These are phyloP conservation scores for Andrena bicolor DNA, from an alignment of 2,888 invertebrate genomes.

Conservation along the genomic window DNA sequence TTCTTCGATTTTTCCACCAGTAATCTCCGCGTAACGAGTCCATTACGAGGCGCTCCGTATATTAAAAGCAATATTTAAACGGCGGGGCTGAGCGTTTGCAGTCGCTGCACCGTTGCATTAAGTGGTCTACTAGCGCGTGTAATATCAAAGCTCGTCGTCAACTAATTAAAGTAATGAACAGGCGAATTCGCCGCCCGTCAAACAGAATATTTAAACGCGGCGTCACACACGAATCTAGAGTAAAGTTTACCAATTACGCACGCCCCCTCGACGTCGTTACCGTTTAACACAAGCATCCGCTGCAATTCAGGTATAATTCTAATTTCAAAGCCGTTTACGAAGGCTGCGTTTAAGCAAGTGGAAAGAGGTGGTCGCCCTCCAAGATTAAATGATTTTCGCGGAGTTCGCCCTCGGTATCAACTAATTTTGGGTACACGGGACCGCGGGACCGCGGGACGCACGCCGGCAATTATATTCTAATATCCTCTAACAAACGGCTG, in stretches of 20 bases:
- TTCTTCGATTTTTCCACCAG: background rate
- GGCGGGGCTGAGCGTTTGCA: background rate
- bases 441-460: background rate
- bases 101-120: conserved; percentile 8
- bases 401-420: too few relatives aligned
- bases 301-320: too few relatives aligned
- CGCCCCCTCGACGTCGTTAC: too few relatives aligned
- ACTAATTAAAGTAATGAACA: conserved; percentile 67
- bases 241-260: too few relatives aligned
- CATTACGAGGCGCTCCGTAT: conserved; percentile 10
- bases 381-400: too few relatives aligned
- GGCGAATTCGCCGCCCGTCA: conserved; percentile 47
- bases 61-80: conserved; percentile 27
- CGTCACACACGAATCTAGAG: background rate
- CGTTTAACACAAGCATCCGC: too few relatives aligned
- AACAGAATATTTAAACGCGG: conserved; percentile 25
- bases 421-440: background rate
- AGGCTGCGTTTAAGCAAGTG: too few relatives aligned
- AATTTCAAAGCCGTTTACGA: too few relatives aligned
- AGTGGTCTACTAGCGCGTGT: conserved; percentile 12
- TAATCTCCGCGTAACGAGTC: background rate
- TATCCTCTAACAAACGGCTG: conserved; percentile 19
- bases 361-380: too few relatives aligned
- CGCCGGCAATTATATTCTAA: conserved; percentile 30
- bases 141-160: conserved; percentile 46